phyloP scores from a whole-genome alignment of 2,113 vertebrate genomes.

The Geococcyx californianus region DNA sequence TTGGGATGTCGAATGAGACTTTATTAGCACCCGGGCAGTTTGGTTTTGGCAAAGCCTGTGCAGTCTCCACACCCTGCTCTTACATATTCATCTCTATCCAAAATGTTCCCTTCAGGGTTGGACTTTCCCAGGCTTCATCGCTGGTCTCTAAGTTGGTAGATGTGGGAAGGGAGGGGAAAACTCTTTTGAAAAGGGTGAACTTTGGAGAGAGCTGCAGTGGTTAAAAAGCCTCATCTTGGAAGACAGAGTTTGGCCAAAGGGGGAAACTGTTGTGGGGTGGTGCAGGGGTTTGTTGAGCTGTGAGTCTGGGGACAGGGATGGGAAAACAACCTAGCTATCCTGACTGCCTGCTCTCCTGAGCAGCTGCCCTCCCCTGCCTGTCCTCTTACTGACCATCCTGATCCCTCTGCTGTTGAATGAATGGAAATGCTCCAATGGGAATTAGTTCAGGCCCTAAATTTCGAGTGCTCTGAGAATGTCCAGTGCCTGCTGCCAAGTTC shows the following conservation, averaged over 20 bases:
- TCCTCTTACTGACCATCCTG: background rate
- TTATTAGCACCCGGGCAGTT: background rate
- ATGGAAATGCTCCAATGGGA: conserved; percentile 42
- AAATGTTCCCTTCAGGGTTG: conserved; percentile 37
- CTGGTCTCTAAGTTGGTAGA: background rate
- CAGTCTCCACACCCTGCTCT: background rate
- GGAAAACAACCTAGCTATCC: background rate
- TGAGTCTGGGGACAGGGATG: background rate
- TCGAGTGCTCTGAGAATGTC: background rate
- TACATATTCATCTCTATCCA: conserved; percentile 30
- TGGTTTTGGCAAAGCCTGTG: background rate
- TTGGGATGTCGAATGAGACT: background rate
- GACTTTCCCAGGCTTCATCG: conserved; percentile 53
- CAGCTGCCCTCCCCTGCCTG: background rate
- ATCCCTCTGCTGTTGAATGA: conserved; percentile 16
- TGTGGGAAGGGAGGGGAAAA: background rate
- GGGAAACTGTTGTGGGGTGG: background rate
- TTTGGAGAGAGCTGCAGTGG: background rate
- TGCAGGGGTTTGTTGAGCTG: background rate
- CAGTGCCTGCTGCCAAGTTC: background rate
- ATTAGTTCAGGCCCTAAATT: conserved; percentile 40
- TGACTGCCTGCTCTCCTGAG: background rate
- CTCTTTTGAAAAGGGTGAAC: background rate
- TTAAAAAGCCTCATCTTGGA: too few species aligned
- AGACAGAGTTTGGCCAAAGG: too few species aligned